Conservation (phyloP, 2,113 vertebrate genomes). For the Lophotis ruficrista region DNA sequence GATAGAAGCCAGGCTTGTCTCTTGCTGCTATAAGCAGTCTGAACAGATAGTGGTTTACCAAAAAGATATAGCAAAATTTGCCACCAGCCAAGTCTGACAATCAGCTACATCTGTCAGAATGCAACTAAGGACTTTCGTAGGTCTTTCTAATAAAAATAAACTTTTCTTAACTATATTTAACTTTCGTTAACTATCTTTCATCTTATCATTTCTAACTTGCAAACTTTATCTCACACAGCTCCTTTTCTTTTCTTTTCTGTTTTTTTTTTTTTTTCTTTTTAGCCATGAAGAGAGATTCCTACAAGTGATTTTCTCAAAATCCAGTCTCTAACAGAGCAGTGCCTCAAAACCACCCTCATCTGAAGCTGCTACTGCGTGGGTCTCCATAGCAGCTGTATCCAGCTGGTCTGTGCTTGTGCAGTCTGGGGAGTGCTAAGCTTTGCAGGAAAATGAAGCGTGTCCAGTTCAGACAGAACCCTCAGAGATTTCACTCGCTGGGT, state of each 20-base stretch:
- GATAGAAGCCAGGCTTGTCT: not conserved
- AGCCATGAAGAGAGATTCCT: not conserved
- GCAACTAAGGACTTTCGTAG: not conserved
- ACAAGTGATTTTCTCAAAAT: not conserved
- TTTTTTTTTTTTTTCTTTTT: not conserved
- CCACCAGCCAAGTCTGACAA: conserved; percentile 14
- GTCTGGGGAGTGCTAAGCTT: not conserved
- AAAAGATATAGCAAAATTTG: conserved; percentile 13
- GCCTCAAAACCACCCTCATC: not conserved
- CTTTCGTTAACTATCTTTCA: not conserved
- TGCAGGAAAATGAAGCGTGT: not conserved
- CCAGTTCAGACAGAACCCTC: not conserved
- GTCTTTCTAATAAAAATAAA: conserved; percentile 20
- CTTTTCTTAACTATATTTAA: not conserved
- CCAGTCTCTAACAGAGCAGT: not conserved
- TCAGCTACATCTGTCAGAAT: conserved; percentile 22
- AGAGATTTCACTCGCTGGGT: not conserved
- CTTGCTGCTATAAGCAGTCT: conserved; percentile 34
- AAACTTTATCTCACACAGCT: not conserved
- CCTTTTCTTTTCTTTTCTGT: not conserved
- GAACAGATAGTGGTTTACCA: conserved; percentile 52
- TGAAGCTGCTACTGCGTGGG: not conserved
- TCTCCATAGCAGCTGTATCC: not conserved
- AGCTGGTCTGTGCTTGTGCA: not conserved
- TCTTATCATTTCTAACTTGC: not conserved